Evolutionary conservation across 1,140 invertebrate species (phyloP), one percentile per base, ranked within the genome.

Genomic region (Panonychus citri): DNA sequence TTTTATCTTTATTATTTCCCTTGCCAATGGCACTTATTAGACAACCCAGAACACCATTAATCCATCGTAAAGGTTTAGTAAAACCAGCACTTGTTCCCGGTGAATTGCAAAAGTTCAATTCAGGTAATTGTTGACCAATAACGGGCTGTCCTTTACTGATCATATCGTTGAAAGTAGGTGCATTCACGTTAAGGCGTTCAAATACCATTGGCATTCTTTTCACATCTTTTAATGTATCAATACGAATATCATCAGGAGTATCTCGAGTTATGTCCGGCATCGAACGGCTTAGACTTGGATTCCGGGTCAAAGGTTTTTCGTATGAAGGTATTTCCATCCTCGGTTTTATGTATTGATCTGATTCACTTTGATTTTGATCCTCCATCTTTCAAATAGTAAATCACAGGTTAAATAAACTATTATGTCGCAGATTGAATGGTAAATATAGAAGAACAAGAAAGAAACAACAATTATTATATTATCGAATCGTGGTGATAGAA

Each of bases 21-120:
- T 87, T 88, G 25, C 82, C 83, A 26, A 89, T 80, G 59, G 88
- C 82, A 21, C 78, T 82, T 71, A 83, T 74, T 62, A 91, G 76
- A 66, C 86, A 91, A 3, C 84, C 85, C 53, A 87, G 73, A 46
- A 90, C 75, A 1, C 83, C 83, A 60, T 83, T 82, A 34, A 34
- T 7, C 60, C 85, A 78, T 79, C 81, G 85, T 37, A 17, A n/a
- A 4, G 49, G 17, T 51, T 51, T 51, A 10, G 10, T 28, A 12
- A 51, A 30, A 13, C 49, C 49, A 51, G 15, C 24, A 30, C 49
- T 51, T 51, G 49, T 51, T 17, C 49, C 24, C 10, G 49, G 49
- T 51, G 49, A 17, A 51, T 30, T 51, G 7, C n/a, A 46, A 24
- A 46, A 46, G n/a, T n/a, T 24, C 8, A 46, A n/a, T 10, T 46